These are phyloP conservation scores for Eriocheir sinensis DNA, from an alignment of 1,140 invertebrate genomes.

Conservation along the genomic window DNA sequence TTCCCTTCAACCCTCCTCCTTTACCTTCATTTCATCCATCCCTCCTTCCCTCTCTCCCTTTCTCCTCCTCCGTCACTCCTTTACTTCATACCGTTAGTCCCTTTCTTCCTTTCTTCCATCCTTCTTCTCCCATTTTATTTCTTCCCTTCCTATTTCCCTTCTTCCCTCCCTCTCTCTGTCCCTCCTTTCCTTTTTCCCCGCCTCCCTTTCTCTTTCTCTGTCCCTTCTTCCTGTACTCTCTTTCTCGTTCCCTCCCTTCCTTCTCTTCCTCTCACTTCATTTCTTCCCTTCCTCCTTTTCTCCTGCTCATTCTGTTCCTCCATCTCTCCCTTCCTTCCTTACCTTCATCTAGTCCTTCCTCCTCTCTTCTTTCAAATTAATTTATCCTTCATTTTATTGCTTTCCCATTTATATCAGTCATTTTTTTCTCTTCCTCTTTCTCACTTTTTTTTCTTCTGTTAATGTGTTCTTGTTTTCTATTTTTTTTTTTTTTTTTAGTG, in stretches of 20 bases:
- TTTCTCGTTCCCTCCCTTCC: not conserved
- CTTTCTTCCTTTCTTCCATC: not conserved
- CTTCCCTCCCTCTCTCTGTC: not conserved
- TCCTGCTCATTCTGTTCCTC: not conserved
- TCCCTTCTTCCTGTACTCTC: not conserved
- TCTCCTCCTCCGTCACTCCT: not conserved
- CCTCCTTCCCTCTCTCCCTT: too few relatives aligned
- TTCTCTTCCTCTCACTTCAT: too few relatives aligned
- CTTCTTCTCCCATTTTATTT: not conserved
- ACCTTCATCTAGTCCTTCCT: too few relatives aligned
- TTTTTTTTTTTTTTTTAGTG: too few relatives aligned
- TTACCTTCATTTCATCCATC: too few relatives aligned
- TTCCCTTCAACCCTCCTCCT: not conserved
- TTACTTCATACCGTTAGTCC: not conserved
- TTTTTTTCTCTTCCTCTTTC: too few relatives aligned
- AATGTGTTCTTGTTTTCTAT: too few relatives aligned
- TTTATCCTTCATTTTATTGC: too few relatives aligned
- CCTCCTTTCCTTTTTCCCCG: too few relatives aligned
- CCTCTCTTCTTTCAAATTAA: too few relatives aligned
- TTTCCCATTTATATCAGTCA: too few relatives aligned
- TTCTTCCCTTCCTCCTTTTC: not conserved
- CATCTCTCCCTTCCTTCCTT: not conserved
- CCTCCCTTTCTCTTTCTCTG: not conserved
- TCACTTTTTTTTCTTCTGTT: too few relatives aligned
- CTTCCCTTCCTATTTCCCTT: not conserved